Conservation (phyloP, 2,797 vertebrate species). For the Pristis pectinata region DNA sequence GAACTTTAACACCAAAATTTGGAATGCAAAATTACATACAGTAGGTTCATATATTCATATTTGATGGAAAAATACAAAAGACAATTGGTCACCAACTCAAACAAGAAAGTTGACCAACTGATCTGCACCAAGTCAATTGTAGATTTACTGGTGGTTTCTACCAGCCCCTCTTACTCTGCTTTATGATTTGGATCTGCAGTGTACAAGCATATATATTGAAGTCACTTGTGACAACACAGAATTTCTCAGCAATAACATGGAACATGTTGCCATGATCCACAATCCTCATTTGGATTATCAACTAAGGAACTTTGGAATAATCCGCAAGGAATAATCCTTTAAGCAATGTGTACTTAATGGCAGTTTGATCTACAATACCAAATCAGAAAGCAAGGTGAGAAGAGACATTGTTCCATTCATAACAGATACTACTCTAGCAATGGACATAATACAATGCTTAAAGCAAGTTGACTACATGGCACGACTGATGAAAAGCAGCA, state of each 20-base stretch:
- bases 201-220: background rate
- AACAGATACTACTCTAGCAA: background rate
- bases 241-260: background rate
- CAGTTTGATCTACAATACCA: background rate
- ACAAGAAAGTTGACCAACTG: background rate
- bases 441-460: background rate
- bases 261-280: background rate
- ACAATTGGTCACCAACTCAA: background rate
- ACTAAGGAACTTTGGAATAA: background rate
- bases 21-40: background rate
- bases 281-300: background rate
- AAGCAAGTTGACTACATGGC: background rate
- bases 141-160: background rate
- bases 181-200: background rate
- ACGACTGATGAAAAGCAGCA: background rate
- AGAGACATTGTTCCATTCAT: background rate
- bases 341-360: background rate
- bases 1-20: background rate
- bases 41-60: background rate
- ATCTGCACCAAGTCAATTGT: background rate
- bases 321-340: background rate
- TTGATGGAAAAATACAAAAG: background rate
- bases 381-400: background rate
- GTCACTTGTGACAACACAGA: background rate
- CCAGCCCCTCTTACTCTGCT: background rate